Conservation (phyloP, 1,140 invertebrate genomes). For the Thaumatotibia leucotreta region DNA sequence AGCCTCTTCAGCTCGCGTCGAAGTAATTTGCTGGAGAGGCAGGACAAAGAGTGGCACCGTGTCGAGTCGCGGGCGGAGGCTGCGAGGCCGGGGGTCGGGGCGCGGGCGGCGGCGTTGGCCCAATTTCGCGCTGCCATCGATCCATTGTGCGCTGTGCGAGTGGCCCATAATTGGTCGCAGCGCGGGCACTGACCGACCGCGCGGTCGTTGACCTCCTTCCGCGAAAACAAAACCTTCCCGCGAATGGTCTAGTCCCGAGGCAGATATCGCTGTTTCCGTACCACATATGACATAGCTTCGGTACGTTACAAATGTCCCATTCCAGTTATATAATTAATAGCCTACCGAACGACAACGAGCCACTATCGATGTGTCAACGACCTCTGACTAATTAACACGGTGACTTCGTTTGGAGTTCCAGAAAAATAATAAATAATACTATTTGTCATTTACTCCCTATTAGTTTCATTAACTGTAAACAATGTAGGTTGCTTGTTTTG, state of each 20-base stretch:
- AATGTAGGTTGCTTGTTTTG: slow-evolving; percentile 30
- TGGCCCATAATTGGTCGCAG: slow-evolving; percentile 75
- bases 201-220: slow-evolving; percentile 60
- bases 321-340: neutral
- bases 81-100: slow-evolving; percentile 24
- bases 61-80: slow-evolving; percentile 26
- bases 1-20: neutral
- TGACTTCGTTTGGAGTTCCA: slow-evolving; percentile 47
- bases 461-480: slow-evolving; percentile 28
- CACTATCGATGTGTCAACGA: slow-evolving; percentile 35
- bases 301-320: neutral
- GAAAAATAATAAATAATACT: slow-evolving; percentile 38
- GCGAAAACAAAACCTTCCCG: slow-evolving; percentile 70
- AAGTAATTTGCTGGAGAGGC: slow-evolving; percentile 9
- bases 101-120: slow-evolving; percentile 53
- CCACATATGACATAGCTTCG: slow-evolving; percentile 1
- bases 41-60: slow-evolving; percentile 10
- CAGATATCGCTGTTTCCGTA: slow-evolving; percentile 35
- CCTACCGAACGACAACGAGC: neutral
- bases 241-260: slow-evolving; percentile 30
- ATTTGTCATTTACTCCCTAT: slow-evolving; percentile 27
- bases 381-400: slow-evolving; percentile 56
- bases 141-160: slow-evolving; percentile 75
- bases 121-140: slow-evolving; percentile 73
- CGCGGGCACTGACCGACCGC: slow-evolving; percentile 66